Evolutionary conservation across 2,797 vertebrate genomes (phyloP).

Genomic region (Tragelaphus oryx): DNA sequence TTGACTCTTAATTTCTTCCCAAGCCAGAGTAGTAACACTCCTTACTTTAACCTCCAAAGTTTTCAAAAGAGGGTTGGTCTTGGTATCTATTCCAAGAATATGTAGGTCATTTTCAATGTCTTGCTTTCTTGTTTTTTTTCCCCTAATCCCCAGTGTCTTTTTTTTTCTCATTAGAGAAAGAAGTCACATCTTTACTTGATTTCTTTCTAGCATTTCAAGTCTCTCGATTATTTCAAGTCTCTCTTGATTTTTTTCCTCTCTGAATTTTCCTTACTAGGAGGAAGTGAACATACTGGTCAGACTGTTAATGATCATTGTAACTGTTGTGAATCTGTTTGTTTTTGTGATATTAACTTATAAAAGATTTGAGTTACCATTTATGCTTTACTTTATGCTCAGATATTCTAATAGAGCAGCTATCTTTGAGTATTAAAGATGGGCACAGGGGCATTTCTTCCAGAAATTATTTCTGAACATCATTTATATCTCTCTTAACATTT

Average conservation of each 20-base stretch:
- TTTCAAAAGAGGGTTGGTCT: not conserved
- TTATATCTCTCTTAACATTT: conserved; percentile 6
- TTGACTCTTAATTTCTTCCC: not conserved
- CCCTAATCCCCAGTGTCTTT: not conserved
- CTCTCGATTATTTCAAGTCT: not conserved
- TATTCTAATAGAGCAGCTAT: not conserved
- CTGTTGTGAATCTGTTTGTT: not conserved
- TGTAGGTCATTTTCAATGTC: conserved; percentile 49
- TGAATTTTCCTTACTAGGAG: not conserved
- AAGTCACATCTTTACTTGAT: not conserved
- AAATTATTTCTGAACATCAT: conserved; percentile 10
- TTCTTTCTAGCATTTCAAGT: conserved; percentile 18
- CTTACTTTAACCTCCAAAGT: not conserved
- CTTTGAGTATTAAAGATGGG: conserved; percentile 1
- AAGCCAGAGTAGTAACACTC: not conserved
- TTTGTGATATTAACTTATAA: not conserved
- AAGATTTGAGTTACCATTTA: not conserved
- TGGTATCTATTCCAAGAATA: conserved; percentile 34
- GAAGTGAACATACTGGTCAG: not conserved
- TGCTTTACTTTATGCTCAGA: conserved; percentile 24
- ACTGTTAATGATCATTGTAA: not conserved
- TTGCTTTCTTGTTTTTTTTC: conserved; percentile 36
- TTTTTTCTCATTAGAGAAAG: not conserved
- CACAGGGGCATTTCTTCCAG: not conserved
- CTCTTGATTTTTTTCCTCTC: conserved; percentile 1